phyloP scores from a whole-genome alignment of 2,888 invertebrate genomes.

The Calameuta pallipes region DNA sequence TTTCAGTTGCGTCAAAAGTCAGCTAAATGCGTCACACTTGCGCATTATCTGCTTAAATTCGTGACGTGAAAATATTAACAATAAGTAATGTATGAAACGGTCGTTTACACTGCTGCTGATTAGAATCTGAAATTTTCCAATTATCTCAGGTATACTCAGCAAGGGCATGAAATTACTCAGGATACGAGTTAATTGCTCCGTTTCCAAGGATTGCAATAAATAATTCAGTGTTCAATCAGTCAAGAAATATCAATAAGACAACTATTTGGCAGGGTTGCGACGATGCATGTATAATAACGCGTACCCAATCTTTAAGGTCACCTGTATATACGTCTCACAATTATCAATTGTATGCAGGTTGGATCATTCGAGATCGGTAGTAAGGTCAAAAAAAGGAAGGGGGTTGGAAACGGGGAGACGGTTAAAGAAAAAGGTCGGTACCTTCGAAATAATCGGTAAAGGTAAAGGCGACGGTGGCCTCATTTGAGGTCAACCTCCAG shows the following conservation, averaged over 20 bases:
- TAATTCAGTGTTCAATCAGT: background rate
- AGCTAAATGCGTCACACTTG: background rate
- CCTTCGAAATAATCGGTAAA: background rate
- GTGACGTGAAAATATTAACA: background rate
- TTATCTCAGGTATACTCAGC: background rate
- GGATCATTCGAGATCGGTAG: background rate
- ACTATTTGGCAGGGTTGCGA: background rate
- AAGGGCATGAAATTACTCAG: background rate
- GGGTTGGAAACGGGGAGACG: background rate
- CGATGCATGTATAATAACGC: background rate
- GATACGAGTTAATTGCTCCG: background rate
- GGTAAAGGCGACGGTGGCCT: background rate
- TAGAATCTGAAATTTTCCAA: background rate
- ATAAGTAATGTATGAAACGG: background rate
- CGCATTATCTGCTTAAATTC: background rate
- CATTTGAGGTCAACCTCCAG: background rate
- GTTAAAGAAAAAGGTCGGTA: background rate
- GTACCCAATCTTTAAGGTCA: background rate
- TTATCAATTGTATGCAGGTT: background rate
- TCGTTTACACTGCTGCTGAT: background rate
- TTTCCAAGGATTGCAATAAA: background rate
- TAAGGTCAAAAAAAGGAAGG: background rate
- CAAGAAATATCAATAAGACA: background rate
- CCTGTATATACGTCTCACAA: background rate
- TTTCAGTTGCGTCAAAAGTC: background rate